Percentiles rank a stretch among this genome's conserved stretches.
These are phyloP conservation scores for Slavum lentiscoides DNA, from an alignment of 2,888 invertebrate genomes.

Conservation along the genomic window DNA sequence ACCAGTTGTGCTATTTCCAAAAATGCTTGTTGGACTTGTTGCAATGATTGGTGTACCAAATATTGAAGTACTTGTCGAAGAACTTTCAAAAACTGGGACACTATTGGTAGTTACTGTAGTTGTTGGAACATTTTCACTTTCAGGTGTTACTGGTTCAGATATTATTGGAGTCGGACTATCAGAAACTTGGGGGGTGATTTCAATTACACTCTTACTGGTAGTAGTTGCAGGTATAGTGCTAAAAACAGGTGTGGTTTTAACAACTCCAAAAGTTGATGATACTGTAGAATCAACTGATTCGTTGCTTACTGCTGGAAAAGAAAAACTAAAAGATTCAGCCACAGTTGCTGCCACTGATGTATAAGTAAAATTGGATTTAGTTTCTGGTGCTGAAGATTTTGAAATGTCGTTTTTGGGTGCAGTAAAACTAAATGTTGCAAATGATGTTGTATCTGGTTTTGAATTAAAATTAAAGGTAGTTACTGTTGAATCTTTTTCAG, in stretches of 20 bases:
- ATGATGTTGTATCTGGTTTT: conserved; percentile 13
- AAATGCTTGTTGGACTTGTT: conserved; percentile 12
- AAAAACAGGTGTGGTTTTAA: background rate
- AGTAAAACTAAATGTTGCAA: conserved; percentile 29
- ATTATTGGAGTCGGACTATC: conserved; percentile 42
- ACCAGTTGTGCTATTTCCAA: conserved; percentile 1
- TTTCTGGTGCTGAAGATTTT: conserved; percentile 21
- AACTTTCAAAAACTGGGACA: conserved; percentile 29
- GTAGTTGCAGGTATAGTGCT: background rate
- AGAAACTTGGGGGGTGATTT: background rate
- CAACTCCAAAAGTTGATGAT: conserved; percentile 2
- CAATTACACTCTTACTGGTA: conserved; percentile 3
- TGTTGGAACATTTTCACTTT: conserved; percentile 29
- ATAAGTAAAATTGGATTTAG: conserved; percentile 16
- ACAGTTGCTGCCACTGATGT: background rate
- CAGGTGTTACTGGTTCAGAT: conserved; percentile 42
- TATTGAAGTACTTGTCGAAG: conserved; percentile 24
- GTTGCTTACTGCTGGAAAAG: conserved; percentile 1
- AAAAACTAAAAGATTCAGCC: conserved; percentile 20
- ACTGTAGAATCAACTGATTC: conserved; percentile 10
- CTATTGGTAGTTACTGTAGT: conserved; percentile 3
- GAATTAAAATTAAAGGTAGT: conserved; percentile 32
- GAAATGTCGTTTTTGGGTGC: background rate
- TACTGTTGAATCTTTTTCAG: conserved; percentile 16
- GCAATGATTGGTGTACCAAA: conserved; percentile 9